phyloP scores from a whole-genome alignment of 2,113 vertebrate genomes.

The Chaenocephalus aceratus region DNA sequence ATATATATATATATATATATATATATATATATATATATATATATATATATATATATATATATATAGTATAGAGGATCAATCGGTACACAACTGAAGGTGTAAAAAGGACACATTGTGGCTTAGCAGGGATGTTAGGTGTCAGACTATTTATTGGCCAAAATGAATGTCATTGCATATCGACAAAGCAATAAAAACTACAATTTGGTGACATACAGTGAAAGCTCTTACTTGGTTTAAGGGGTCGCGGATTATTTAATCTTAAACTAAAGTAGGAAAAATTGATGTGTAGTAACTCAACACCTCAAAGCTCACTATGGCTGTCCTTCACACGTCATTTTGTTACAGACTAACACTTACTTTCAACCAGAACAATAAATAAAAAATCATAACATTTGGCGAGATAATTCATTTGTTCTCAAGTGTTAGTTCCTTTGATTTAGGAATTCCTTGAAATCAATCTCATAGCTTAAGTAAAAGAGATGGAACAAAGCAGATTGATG shows the following conservation, averaged over 20 bases:
- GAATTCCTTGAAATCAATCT: background rate
- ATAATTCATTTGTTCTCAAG: background rate
- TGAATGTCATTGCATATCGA: no score
- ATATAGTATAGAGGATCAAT: background rate
- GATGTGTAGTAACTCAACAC: background rate
- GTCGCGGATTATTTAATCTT: no score
- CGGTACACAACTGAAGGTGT: background rate
- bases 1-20: no score
- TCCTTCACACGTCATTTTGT: slow-evolving; percentile 1
- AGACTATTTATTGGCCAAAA: background rate
- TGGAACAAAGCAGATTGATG: background rate
- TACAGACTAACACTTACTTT: background rate
- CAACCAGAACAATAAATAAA: no score
- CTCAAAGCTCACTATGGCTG: background rate
- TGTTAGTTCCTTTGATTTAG: background rate
- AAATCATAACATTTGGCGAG: background rate
- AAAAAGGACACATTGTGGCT: background rate
- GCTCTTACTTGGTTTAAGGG: no score
- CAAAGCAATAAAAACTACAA: no score
- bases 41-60: no score
- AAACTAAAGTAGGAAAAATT: no score
- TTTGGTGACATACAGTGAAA: no score
- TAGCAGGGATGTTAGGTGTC: background rate
- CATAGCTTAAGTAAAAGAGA: background rate
- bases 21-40: no score